Percentiles rank a stretch among this genome's conserved stretches.
Conservation (phyloP, 2,888 invertebrate species). For the Andrena fulva region DNA sequence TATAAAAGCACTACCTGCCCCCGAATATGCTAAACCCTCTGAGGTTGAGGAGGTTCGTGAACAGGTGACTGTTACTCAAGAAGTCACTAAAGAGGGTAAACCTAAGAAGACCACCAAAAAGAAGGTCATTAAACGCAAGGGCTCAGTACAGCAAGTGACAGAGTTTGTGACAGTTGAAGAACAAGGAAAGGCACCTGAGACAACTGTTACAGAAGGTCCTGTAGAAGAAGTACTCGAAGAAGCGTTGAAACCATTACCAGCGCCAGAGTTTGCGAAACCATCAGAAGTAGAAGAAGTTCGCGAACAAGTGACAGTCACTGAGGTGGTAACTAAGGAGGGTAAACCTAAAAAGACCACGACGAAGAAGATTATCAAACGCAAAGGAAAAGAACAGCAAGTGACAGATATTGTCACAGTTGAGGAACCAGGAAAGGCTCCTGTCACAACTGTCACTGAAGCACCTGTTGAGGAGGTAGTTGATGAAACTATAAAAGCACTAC, state of each 20-base stretch:
- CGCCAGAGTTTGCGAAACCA: constrained; percentile 75
- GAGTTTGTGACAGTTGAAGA: constrained; percentile 69
- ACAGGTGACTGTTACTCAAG: constrained; percentile 46
- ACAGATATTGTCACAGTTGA: constrained; percentile 72
- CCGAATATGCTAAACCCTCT: constrained; percentile 58
- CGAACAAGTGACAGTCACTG: constrained; percentile 68
- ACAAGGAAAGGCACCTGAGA: constrained; percentile 37
- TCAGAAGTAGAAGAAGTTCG: constrained; percentile 70
- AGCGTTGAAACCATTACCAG: constrained; percentile 15
- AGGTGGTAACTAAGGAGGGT: constrained; percentile 71
- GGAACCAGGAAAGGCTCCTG: constrained; percentile 64
- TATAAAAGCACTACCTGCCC: background rate
- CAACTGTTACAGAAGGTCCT: constrained; percentile 76
- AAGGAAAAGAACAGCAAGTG: constrained; percentile 67
- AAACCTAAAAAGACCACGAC: constrained; percentile 76
- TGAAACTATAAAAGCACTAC: constrained; percentile 62
- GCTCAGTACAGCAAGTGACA: constrained; percentile 75
- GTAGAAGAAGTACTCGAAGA: constrained; percentile 49
- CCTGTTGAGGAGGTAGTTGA: constrained; percentile 69
- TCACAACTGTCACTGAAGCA: constrained; percentile 75
- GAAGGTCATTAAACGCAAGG: constrained; percentile 54
- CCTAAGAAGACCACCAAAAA: constrained; percentile 77
- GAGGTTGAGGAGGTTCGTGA: constrained; percentile 65
- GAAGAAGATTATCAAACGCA: constrained; percentile 47
- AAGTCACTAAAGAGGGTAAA: constrained; percentile 77